Evolutionary conservation across 1,140 invertebrate genomes (phyloP).

Genomic region (Caenorhabditis remanei): DNA sequence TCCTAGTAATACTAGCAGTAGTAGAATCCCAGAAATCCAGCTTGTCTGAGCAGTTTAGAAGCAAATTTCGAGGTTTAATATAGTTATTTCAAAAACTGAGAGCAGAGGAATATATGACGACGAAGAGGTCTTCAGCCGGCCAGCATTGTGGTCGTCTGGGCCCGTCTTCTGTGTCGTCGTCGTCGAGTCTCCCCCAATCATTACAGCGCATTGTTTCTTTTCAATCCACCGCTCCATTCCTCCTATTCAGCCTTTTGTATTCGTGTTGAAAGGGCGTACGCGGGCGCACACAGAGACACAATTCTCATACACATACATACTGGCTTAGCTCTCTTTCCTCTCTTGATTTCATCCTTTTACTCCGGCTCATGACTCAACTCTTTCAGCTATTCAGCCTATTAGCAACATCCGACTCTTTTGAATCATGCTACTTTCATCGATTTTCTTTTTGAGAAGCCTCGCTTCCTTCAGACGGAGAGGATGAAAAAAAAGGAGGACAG

Average conservation of each 20-base stretch:
- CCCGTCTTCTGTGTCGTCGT: conserved; percentile 50
- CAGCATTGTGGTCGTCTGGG: conserved; percentile 53
- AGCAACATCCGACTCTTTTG: background rate
- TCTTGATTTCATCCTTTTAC: conserved; percentile 52
- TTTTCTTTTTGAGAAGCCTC: background rate
- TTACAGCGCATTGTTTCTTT: conserved; percentile 67
- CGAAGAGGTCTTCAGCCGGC: conserved; percentile 49
- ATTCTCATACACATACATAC: conserved; percentile 29
- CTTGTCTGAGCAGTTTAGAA: background rate
- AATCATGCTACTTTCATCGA: background rate
- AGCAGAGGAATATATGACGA: conserved; percentile 55
- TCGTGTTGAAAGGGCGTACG: conserved; percentile 59
- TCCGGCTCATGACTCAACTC: conserved; percentile 5
- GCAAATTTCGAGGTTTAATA: background rate
- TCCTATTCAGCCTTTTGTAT: conserved; percentile 63
- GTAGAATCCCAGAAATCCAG: too few relatives aligned
- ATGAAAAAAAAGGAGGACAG: background rate
- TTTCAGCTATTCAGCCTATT: conserved; percentile 47
- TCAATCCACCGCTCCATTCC: conserved; percentile 66
- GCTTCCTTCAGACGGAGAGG: background rate
- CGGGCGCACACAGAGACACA: conserved; percentile 34
- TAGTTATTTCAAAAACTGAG: conserved; percentile 25
- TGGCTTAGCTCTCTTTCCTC: conserved; percentile 48
- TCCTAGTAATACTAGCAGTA: too few relatives aligned
- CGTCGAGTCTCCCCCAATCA: conserved; percentile 58